These are phyloP conservation scores for Homalodisca vitripennis DNA, from an alignment of 1,140 invertebrate genomes.

Conservation along the genomic window DNA sequence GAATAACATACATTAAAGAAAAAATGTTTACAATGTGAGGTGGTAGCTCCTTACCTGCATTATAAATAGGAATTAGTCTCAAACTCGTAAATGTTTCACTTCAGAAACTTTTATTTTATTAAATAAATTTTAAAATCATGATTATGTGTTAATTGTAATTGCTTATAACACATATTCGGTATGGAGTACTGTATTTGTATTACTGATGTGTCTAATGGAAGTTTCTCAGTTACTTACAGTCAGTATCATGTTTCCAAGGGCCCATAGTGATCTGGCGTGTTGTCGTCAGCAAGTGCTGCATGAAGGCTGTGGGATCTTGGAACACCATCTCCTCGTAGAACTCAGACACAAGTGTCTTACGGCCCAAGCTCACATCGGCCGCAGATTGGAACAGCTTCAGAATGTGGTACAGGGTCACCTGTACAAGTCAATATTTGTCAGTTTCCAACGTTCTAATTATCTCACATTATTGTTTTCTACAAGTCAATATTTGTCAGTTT, in stretches of 20 bases:
- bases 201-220: constrained; percentile 13
- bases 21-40: no score
- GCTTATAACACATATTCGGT: no score
- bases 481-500: no score
- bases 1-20: no score
- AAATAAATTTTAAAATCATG: background rate
- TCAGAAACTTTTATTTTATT: no score
- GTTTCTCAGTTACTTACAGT: constrained; percentile 68
- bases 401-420: constrained; percentile 95
- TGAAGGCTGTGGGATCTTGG: constrained; percentile 90
- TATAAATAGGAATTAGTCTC: no score
- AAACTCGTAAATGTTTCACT: no score
- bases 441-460: no score
- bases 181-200: background rate
- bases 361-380: constrained; percentile 62
- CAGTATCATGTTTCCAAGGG: constrained; percentile 82
- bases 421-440: no score
- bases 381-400: constrained; percentile 91
- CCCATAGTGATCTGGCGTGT: constrained; percentile 72
- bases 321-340: constrained; percentile 98
- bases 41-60: no score
- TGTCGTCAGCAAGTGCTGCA: constrained; percentile 84
- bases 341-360: constrained; percentile 86
- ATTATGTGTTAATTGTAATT: background rate
- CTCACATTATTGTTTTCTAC: no score